Evolutionary conservation across 2,888 invertebrate species (phyloP), one percentile per base, ranked within the genome.

Genomic region (Calliopum simillimum): DNA sequence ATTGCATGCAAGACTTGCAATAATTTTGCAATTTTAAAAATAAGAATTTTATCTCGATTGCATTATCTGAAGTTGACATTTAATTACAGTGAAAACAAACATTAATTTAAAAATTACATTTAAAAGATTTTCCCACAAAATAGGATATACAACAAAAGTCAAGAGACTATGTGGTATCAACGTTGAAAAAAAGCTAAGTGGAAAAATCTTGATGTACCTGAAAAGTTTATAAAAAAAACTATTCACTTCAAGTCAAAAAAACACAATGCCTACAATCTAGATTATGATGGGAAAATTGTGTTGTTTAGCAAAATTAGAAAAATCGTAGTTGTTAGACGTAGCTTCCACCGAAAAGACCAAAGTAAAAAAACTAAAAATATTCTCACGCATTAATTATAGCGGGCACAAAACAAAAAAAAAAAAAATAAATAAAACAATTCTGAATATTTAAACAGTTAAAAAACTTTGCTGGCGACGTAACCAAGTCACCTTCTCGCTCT

Each of bases 251-350:
- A 49, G 33, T 14, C 13, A 49, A 33, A 33, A 25, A 33, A 21
- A 49, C 23, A 43, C 59, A 59, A 59, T 47, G 47, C 23, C 44
- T 11, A 55, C 68, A 72, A 74, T 74, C 74, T 74, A 74, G 73
- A 74, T 74, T 73, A 69, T 63, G 70, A 53, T 73, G 74, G 62
- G 74, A 74, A 73, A 70, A 70, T 58, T 19, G 12, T 11, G 49
- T 51, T 33, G 51, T 33, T 63, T 11, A 61, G 46, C 12, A 44
- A 61, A 61, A 19, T 41, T 43, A 41, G 49, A 64, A 64, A 51
- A 33, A 33, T 2, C 33, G 33, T 33, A 33, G 33, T 33, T 6
- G 4, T 1, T 33, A 33, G 33, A 8, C 5, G 33, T 33, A 33
- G 33, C 33, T 33, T 33, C 8, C 33, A 33, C 8, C 8, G n/a